Conservation (phyloP, 2,888 invertebrate genomes). For the Eupithecia exiguata region DNA sequence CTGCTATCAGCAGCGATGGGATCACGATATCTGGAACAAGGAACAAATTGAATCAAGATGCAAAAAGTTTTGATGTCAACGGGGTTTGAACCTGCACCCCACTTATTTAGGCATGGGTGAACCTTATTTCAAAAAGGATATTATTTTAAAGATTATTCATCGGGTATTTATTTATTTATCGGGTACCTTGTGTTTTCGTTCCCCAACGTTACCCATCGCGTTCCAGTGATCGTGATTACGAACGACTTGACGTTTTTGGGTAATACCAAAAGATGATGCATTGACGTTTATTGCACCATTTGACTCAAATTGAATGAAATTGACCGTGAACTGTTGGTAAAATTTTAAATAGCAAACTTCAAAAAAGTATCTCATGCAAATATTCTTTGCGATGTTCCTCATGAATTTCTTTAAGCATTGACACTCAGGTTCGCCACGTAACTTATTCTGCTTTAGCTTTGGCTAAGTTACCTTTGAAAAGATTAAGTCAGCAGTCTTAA, state of each 20-base stretch:
- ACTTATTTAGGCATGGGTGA: too few relatives aligned
- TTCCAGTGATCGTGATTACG: too few relatives aligned
- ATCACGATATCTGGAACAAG: constrained; percentile 86
- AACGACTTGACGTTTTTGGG: too few relatives aligned
- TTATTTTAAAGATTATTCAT: too few relatives aligned
- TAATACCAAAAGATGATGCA: neutral
- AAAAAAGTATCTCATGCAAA: constrained; percentile 3
- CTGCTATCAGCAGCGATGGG: constrained; percentile 88
- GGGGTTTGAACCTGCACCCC: neutral
- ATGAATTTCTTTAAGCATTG: constrained; percentile 3
- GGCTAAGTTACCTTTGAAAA: neutral
- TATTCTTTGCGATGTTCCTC: neutral
- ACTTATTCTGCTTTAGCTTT: neutral
- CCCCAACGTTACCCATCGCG: too few relatives aligned
- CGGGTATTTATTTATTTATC: too few relatives aligned
- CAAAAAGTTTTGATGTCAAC: neutral
- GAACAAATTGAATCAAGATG: neutral
- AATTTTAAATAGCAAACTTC: neutral
- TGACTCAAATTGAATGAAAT: neutral
- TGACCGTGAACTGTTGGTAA: neutral
- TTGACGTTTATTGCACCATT: neutral
- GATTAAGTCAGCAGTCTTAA: constrained; percentile 10
- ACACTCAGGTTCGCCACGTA: constrained; percentile 9
- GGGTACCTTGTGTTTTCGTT: too few relatives aligned
- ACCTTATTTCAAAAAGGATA: too few relatives aligned